Evolutionary conservation across 1,140 invertebrate genomes (phyloP).

Genomic region (Colletes gigas): DNA sequence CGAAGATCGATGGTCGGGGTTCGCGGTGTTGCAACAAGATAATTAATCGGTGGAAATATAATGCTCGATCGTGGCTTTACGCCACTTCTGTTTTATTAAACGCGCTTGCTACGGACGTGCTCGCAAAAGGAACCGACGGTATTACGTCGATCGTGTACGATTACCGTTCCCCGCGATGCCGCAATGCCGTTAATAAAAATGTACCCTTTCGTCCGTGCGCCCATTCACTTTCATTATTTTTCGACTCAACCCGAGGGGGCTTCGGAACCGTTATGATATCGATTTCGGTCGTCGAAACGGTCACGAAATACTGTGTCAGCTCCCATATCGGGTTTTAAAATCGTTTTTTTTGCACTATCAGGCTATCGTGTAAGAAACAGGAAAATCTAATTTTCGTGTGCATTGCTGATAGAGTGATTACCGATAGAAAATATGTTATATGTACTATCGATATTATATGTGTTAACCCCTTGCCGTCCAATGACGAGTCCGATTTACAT

Average conservation of each 20-base stretch:
- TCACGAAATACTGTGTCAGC: too few species aligned
- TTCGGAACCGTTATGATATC: too few species aligned
- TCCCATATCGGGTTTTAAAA: too few species aligned
- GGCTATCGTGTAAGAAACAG: too few species aligned
- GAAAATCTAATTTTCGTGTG: too few species aligned
- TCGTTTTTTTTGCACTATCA: too few species aligned
- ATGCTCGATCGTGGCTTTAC: constrained; percentile 55
- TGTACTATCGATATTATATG: too few species aligned
- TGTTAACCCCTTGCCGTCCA: too few species aligned
- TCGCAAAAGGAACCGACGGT: neutral
- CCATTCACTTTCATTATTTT: neutral
- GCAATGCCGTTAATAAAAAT: constrained; percentile 25
- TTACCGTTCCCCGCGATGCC: neutral
- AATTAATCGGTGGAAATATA: constrained; percentile 67
- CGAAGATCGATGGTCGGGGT: constrained; percentile 67
- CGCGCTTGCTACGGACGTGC: neutral
- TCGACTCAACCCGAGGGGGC: neutral
- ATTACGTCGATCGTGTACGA: constrained; percentile 2
- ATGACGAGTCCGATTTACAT: too few species aligned
- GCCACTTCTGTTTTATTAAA: constrained; percentile 38
- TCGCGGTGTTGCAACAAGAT: constrained; percentile 58
- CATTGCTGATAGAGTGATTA: too few species aligned
- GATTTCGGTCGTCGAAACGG: too few species aligned
- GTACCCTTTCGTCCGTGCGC: neutral
- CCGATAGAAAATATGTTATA: too few species aligned